Conservation (phyloP, 2,888 invertebrate genomes). For the Tipula lateralis region DNA sequence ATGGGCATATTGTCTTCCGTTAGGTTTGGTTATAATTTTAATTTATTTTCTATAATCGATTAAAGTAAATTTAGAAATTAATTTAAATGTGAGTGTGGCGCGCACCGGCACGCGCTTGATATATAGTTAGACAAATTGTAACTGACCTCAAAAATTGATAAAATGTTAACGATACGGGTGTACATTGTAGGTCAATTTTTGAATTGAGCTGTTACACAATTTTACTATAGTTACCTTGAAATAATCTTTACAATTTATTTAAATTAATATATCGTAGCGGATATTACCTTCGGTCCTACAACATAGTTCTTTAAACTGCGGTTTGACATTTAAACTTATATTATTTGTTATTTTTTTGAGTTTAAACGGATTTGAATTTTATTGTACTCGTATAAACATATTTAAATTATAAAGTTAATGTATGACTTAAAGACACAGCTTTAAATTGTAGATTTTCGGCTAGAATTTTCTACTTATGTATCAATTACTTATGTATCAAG, state of each 20-base stretch:
- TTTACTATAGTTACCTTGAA: not conserved
- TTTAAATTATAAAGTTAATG: too few species aligned
- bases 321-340: not conserved
- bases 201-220: not conserved
- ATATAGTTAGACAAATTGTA: not conserved
- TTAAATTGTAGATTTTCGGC: too few species aligned
- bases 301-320: not conserved
- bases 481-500: too few species aligned
- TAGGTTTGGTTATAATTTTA: not conserved
- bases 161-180: not conserved
- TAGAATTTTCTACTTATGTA: too few species aligned
- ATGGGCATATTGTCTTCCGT: conserved; percentile 11
- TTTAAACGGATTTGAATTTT: too few species aligned
- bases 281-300: not conserved
- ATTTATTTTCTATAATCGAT: not conserved
- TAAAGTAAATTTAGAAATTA: not conserved
- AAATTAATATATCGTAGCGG: not conserved
- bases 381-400: too few species aligned
- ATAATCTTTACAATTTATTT: not conserved
- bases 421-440: too few species aligned
- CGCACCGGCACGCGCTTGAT: not conserved
- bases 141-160: not conserved
- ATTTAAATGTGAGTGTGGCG: not conserved
- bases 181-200: not conserved
- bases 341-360: too few species aligned